Evolutionary conservation across 2,797 vertebrate species (phyloP).

Genomic region (Poecilia wingei): DNA sequence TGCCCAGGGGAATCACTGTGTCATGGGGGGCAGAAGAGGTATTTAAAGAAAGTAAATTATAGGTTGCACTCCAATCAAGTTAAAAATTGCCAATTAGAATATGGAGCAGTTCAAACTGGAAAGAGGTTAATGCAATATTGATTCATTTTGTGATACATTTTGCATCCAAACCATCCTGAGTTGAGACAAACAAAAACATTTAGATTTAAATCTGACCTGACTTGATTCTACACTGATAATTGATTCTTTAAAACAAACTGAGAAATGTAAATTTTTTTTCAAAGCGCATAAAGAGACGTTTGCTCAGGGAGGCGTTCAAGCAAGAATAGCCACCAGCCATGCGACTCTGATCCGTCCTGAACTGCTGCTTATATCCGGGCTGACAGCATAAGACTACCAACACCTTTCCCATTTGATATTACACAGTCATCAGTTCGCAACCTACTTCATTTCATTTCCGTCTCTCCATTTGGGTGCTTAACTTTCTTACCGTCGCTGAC

Average conservation of each 20-base stretch:
- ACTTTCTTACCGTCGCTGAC: neutral
- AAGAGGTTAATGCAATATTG: neutral
- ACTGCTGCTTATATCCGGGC: neutral
- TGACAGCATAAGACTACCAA: too few relatives aligned
- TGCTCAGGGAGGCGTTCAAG: neutral
- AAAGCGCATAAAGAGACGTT: neutral
- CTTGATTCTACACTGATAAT: neutral
- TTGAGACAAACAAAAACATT: neutral
- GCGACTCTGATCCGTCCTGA: neutral
- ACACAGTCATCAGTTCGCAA: neutral
- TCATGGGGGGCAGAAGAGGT: neutral
- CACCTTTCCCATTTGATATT: neutral
- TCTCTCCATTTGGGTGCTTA: constrained; percentile 1
- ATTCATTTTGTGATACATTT: neutral
- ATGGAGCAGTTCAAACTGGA: neutral
- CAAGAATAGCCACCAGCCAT: neutral
- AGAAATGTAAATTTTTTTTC: neutral
- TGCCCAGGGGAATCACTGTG: neutral
- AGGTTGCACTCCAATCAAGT: neutral
- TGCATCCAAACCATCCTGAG: neutral
- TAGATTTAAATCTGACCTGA: neutral
- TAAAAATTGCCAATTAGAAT: neutral
- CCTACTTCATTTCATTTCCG: neutral
- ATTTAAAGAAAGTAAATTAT: neutral
- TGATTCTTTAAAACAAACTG: neutral